Conservation (phyloP, 2,888 invertebrate genomes). For the Cecidostiba fungosa region DNA sequence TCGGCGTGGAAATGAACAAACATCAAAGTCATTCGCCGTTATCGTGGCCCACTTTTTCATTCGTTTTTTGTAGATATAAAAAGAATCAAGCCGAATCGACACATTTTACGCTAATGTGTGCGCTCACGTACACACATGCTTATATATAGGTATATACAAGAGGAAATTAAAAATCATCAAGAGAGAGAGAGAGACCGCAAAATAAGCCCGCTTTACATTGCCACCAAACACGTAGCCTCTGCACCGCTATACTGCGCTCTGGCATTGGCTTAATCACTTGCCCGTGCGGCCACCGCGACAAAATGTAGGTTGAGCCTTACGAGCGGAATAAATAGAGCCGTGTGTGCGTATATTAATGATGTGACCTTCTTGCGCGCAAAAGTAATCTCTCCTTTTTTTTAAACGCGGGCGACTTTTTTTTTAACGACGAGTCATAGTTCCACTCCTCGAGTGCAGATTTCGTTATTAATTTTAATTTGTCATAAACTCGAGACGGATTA, state of each 20-base stretch:
- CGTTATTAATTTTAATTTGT: background rate
- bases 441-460: background rate
- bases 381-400: conserved; percentile 4
- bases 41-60: background rate
- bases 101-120: background rate
- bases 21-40: background rate
- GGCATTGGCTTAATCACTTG: conserved; percentile 67
- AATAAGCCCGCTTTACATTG: background rate
- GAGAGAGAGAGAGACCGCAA: background rate
- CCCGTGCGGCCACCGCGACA: conserved; percentile 17
- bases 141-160: background rate
- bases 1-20: background rate
- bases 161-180: background rate
- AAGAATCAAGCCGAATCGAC: background rate
- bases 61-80: too few species aligned
- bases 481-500: background rate
- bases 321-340: conserved; percentile 48
- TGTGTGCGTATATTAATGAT: conserved; percentile 40
- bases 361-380: conserved; percentile 24
- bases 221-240: background rate
- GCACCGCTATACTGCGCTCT: conserved; percentile 4
- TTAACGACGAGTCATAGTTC: background rate
- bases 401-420: background rate
- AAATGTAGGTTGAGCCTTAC: conserved; percentile 63
- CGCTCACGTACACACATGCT: too few species aligned